Conservation (phyloP, 2,888 invertebrate genomes). For the Pseudoips prasinana region DNA sequence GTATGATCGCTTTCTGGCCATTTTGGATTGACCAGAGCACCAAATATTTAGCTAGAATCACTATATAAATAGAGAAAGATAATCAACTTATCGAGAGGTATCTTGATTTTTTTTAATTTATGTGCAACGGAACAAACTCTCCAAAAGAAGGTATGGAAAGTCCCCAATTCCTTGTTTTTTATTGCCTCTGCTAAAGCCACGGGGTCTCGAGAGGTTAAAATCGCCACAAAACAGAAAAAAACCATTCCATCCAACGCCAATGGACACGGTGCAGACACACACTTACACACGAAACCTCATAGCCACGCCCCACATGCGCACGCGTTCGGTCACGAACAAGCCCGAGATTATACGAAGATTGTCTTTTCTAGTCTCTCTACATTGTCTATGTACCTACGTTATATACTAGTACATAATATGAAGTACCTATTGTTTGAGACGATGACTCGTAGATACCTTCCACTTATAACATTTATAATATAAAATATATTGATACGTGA, state of each 20-base stretch:
- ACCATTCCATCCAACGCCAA: slow-evolving; percentile 2
- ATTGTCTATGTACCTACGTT: slow-evolving; percentile 17
- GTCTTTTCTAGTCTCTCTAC: slow-evolving; percentile 55
- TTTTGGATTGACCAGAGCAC: too few species aligned
- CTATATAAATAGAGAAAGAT: too few species aligned
- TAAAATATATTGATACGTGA: slow-evolving; percentile 31
- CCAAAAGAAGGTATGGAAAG: too few species aligned
- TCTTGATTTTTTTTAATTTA: too few species aligned
- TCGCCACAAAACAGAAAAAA: too few species aligned
- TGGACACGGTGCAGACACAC: slow-evolving; percentile 41
- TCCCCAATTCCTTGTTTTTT: too few species aligned
- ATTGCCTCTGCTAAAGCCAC: too few species aligned
- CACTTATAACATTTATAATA: slow-evolving; percentile 37
- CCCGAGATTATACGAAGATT: slow-evolving; percentile 70
- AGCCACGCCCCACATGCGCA: slow-evolving; percentile 56
- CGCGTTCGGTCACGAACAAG: slow-evolving; percentile 64
- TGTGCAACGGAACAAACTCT: too few species aligned
- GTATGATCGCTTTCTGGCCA: too few species aligned
- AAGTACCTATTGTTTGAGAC: slow-evolving; percentile 44
- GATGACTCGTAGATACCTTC: slow-evolving; percentile 36
- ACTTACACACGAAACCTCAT: slow-evolving; percentile 42
- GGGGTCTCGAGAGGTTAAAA: too few species aligned
- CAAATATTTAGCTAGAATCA: too few species aligned
- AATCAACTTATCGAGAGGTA: too few species aligned
- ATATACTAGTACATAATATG: slow-evolving; percentile 30